These are phyloP conservation scores for Enteromius paludinosus DNA, from an alignment of 2,797 vertebrate genomes.

Conservation along the genomic window DNA sequence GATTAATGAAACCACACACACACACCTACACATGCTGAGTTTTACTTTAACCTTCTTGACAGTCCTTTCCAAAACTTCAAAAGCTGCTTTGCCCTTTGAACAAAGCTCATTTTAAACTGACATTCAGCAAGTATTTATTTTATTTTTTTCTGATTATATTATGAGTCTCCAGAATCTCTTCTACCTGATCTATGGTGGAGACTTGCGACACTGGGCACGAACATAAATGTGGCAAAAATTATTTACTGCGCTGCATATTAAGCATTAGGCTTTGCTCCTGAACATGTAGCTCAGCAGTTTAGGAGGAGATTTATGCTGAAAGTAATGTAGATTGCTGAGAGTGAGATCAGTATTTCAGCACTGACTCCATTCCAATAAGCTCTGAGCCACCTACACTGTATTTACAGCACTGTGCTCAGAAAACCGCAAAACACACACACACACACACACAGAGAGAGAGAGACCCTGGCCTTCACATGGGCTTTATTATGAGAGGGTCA, in stretches of 20 bases:
- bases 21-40: neutral
- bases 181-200: neutral
- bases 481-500: constrained; percentile 27
- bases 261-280: constrained; percentile 18
- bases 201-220: neutral
- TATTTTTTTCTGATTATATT: neutral
- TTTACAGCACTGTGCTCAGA: constrained; percentile 35
- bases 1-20: constrained; percentile 22
- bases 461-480: constrained; percentile 40
- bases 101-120: neutral
- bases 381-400: constrained; percentile 19
- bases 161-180: constrained; percentile 6
- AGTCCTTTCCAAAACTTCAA: neutral
- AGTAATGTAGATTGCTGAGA: constrained; percentile 41
- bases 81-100: neutral
- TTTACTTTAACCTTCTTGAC: constrained; percentile 9
- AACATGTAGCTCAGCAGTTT: constrained; percentile 29
- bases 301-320: constrained; percentile 39
- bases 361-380: constrained; percentile 10
- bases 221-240: constrained; percentile 41
- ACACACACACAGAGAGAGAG: neutral
- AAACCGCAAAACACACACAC: neutral
- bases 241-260: constrained; percentile 49
- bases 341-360: constrained; percentile 50
- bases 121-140: neutral